phyloP scores from a whole-genome alignment of 2,797 vertebrate species.

The Lepilemur ruficaudatus region DNA sequence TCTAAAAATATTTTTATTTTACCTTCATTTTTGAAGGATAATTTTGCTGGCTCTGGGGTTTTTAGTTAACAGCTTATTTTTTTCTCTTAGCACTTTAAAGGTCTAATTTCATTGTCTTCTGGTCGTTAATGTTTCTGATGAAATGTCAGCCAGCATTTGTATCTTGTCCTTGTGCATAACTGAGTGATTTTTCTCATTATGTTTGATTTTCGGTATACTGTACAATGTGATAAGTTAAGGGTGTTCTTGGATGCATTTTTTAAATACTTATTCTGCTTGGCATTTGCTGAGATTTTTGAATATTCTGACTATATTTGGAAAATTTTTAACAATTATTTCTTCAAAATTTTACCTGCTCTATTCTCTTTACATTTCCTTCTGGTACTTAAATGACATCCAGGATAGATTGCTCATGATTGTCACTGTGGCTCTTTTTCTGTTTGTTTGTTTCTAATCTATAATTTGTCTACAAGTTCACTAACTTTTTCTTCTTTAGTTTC shows the following conservation, averaged over 20 bases:
- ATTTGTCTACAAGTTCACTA: neutral
- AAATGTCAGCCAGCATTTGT: neutral
- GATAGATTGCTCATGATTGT: neutral
- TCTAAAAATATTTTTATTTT: conserved; percentile 23
- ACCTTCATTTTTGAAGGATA: neutral
- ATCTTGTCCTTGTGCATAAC: neutral
- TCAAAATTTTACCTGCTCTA: neutral
- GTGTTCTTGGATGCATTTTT: neutral
- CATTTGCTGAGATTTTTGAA: conserved; percentile 30
- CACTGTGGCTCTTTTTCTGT: neutral
- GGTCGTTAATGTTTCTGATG: neutral
- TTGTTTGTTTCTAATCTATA: neutral
- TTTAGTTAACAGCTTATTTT: neutral
- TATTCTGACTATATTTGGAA: neutral
- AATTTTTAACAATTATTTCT: neutral
- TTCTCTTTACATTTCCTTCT: neutral
- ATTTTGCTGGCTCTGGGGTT: conserved; percentile 19
- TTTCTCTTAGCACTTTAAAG: conserved; percentile 9
- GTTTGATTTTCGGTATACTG: conserved; percentile 14
- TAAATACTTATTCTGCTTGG: neutral
- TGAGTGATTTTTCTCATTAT: neutral
- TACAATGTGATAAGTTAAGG: neutral
- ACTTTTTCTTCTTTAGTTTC: neutral
- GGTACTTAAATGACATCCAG: neutral
- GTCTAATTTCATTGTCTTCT: conserved; percentile 2